A percentile compares a stretch with the other conserved stretches of the same genome.
phyloP scores from a whole-genome alignment of 64 coral and sea anemone genomes.

The Porites australiensis region DNA sequence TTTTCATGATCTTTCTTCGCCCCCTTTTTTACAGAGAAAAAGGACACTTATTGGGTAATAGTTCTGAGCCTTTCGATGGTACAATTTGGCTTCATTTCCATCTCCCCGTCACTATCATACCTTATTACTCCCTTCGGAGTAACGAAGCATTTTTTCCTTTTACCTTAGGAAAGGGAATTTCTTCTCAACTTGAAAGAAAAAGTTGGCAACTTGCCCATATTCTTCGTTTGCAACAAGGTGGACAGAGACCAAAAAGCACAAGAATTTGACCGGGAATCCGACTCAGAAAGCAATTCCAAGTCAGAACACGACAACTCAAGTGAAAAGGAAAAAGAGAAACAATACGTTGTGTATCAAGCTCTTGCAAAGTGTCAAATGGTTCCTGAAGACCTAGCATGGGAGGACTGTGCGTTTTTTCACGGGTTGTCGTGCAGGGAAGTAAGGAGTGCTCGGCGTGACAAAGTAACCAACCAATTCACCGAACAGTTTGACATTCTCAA shows the following conservation, averaged over 20 bases:
- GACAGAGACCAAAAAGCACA: slow-evolving; percentile 38
- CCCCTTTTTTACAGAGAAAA: too few species aligned
- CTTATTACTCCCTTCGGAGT: too few species aligned
- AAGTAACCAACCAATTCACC: slow-evolving; percentile 12
- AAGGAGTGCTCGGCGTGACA: slow-evolving; percentile 24
- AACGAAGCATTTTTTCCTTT: background rate
- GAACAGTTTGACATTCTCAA: slow-evolving; percentile 53
- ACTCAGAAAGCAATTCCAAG: slow-evolving; percentile 9
- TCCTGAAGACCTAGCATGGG: background rate
- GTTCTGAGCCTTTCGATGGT: too few species aligned
- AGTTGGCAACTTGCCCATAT: too few species aligned
- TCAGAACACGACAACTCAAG: background rate
- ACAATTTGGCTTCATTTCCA: too few species aligned
- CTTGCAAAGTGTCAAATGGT: slow-evolving; percentile 33
- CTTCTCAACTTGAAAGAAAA: slow-evolving; percentile 56
- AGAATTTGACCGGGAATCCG: slow-evolving; percentile 64
- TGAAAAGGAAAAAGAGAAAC: slow-evolving; percentile 9
- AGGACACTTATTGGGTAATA: too few species aligned
- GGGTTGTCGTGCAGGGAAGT: slow-evolving; percentile 61
- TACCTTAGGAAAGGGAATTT: slow-evolving; percentile 65
- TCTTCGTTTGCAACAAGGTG: slow-evolving; percentile 74
- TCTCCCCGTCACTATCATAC: too few species aligned
- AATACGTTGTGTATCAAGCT: slow-evolving; percentile 34
- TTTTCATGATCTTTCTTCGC: too few species aligned
- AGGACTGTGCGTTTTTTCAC: slow-evolving; percentile 51